Conservation (phyloP, 2,797 vertebrate genomes). For the Tangara arthus region DNA sequence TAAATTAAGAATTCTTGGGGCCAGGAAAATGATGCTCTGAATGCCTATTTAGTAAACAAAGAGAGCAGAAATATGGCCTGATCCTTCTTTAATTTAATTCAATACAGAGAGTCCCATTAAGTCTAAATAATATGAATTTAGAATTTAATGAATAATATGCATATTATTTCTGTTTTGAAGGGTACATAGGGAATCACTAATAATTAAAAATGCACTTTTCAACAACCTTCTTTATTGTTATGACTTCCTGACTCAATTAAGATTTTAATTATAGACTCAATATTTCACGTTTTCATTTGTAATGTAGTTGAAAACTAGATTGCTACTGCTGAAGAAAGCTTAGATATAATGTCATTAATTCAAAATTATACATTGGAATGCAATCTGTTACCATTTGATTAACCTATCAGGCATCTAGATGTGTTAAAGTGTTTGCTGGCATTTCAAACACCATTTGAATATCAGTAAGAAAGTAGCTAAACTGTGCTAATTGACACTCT, state of each 20-base stretch:
- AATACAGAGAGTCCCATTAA: background rate
- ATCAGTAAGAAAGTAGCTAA: conserved; percentile 10
- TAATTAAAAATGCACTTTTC: background rate
- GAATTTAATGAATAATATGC: background rate
- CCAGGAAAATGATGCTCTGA: background rate
- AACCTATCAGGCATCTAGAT: background rate
- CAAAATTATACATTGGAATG: conserved; percentile 12
- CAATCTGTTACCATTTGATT: conserved; percentile 28
- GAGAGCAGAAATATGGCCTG: fast-evolving
- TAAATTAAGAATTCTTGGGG: background rate
- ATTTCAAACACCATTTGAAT: background rate
- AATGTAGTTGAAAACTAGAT: conserved; percentile 18
- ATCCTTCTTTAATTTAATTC: background rate
- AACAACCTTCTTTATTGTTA: background rate
- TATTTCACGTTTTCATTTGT: background rate
- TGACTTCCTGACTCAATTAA: background rate
- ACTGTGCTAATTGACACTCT: conserved; percentile 33
- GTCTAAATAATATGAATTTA: background rate
- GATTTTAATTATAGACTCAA: conserved; percentile 5
- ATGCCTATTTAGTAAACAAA: background rate
- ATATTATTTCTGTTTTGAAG: background rate
- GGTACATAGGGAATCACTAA: background rate
- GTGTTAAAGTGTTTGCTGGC: background rate
- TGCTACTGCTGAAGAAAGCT: background rate
- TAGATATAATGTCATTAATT: background rate